Base-by-base conservation (phyloP, 2,888 invertebrate species). In the Dermolepida albohirtum region DNA sequence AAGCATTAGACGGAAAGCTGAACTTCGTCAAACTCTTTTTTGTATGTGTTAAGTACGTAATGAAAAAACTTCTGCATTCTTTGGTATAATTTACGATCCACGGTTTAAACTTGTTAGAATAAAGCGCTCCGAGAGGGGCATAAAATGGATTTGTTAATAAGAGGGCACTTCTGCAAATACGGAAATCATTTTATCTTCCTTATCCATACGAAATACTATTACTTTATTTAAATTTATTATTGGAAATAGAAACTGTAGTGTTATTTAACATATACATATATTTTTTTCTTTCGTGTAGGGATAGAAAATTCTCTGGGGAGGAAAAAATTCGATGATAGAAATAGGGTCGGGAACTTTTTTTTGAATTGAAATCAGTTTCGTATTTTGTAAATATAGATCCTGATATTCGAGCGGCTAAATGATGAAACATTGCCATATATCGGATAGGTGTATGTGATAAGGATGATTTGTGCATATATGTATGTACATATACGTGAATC, bases 1-100 rank as follows among this genome's bases (percentile, higher is more conserved):
- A 50, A 63, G 17, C 39, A 50, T 39, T 63, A 50, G 22, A 44
- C 29, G 27, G 29, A 41, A 51, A 51, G 17, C n/a, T 11, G 51
- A 29, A 29, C 8, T 34, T 34, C 34, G 34, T 34, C 34, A 34
- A 34, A 14, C 8, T 12, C 14, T 62, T 11, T 29, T 29, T 29
- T 55, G 44, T 34, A 67, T 64, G 57, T 64, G 66, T 67, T 67
- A 69, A 69, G 63, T 69, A 64, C 63, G 54, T 64, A 69, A 69
- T 69, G 67, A 67, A 69, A 69, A 69, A 69, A 69, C 69, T 67
- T 69, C 51, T 27, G 50, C 66, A 69, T 69, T 69, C 66, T 69
- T 69, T 17, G 29, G 55, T 43, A 66, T 67, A 69, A 69, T 69
- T 69, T 69, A 67, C 57, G 62, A 34, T 63, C 57, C 59, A 10